Conservation (phyloP, 2,888 invertebrate species). For the Sialis lutaria region DNA sequence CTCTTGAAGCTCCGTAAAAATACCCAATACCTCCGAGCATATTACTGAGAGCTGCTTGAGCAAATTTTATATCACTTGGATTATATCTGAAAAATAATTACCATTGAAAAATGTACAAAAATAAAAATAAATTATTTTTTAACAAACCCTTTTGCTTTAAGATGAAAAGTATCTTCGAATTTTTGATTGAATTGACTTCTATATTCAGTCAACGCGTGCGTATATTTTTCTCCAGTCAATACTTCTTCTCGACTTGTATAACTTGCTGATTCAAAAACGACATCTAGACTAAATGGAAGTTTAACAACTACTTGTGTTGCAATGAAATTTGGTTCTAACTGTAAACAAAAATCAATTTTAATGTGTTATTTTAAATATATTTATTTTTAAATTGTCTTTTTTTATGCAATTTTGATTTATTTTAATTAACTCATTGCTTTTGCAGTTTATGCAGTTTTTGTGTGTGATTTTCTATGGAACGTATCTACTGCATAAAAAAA, state of each 20-base stretch:
- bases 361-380: not conserved
- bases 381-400: no score
- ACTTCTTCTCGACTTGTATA: slow-evolving; percentile 33
- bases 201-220: slow-evolving; percentile 40
- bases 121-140: slow-evolving; percentile 11
- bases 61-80: slow-evolving; percentile 50
- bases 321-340: slow-evolving; percentile 53
- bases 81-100: not conserved
- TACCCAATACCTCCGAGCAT: slow-evolving; percentile 94
- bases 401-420: no score
- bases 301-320: slow-evolving; percentile 60
- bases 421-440: no score
- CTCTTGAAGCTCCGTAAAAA: slow-evolving; percentile 82
- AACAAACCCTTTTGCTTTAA: slow-evolving; percentile 48
- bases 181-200: slow-evolving; percentile 48
- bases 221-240: slow-evolving; percentile 45
- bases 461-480: no score
- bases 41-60: slow-evolving; percentile 77
- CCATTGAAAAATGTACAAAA: not conserved
- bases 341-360: slow-evolving; percentile 11
- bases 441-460: no score
- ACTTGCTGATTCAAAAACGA: slow-evolving; percentile 66
- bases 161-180: slow-evolving; percentile 66
- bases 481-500: no score
- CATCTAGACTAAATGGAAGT: slow-evolving; percentile 66